Conservation (phyloP, 2,888 invertebrate species). For the Acleris cristana region DNA sequence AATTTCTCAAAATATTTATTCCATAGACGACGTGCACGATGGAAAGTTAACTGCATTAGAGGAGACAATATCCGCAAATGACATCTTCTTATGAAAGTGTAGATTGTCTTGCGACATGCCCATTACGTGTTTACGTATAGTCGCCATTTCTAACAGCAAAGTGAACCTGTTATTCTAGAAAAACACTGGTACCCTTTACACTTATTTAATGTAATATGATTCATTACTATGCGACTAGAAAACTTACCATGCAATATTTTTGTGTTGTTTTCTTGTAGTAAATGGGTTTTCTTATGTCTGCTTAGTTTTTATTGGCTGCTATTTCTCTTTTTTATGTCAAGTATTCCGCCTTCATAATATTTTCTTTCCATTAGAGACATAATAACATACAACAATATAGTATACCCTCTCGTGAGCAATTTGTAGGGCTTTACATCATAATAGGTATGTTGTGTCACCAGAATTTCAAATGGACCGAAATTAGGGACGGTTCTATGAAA, state of each 20-base stretch:
- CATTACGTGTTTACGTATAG: constrained; percentile 66
- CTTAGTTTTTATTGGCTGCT: constrained; percentile 24
- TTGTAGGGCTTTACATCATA: too few relatives aligned
- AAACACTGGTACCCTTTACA: constrained; percentile 42
- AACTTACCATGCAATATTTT: constrained; percentile 16
- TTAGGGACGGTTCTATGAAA: too few relatives aligned
- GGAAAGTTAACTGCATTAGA: constrained; percentile 41
- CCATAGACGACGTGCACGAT: constrained; percentile 11
- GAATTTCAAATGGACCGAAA: too few relatives aligned
- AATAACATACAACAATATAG: background rate
- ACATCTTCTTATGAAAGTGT: constrained; percentile 39
- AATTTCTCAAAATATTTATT: constrained; percentile 19
- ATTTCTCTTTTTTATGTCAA: constrained; percentile 11
- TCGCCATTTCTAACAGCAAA: constrained; percentile 71
- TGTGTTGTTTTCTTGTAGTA: constrained; percentile 17
- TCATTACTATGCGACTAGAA: constrained; percentile 9
- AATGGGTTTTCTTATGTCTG: constrained; percentile 21
- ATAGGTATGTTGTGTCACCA: too few relatives aligned
- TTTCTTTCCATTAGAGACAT: background rate
- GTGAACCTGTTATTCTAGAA: constrained; percentile 59
- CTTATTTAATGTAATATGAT: constrained; percentile 13
- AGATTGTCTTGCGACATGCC: constrained; percentile 69
- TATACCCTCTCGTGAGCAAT: too few relatives aligned
- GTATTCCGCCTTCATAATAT: constrained; percentile 8
- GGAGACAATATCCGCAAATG: constrained; percentile 43